These are phyloP conservation scores for Lepisosteus osseus DNA, from an alignment of 2,113 vertebrate species.

Conservation along the genomic window DNA sequence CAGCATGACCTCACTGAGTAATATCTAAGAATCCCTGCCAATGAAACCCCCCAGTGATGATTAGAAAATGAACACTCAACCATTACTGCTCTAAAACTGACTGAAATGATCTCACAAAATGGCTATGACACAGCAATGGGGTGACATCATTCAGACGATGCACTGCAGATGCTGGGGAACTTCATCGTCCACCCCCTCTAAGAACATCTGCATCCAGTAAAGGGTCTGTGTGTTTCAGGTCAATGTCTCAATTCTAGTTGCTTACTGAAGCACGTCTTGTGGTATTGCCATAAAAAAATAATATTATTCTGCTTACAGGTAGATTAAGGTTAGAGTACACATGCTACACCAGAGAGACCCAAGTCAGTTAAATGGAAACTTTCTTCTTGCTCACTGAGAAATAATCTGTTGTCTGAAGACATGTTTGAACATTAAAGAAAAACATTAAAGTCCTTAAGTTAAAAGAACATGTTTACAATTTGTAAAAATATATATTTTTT, in stretches of 20 bases:
- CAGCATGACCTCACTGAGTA: slow-evolving; percentile 12
- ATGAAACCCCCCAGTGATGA: background rate
- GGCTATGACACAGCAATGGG: background rate
- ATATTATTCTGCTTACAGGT: background rate
- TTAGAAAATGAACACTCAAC: background rate
- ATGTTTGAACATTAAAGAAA: too few relatives aligned
- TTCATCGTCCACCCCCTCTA: slow-evolving; percentile 6
- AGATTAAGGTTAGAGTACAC: background rate
- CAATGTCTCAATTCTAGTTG: background rate
- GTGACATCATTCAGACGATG: slow-evolving; percentile 21
- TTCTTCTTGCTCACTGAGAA: too few relatives aligned
- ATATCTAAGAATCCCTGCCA: background rate
- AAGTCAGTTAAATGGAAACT: background rate
- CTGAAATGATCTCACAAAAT: slow-evolving; percentile 18
- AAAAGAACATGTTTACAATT: too few relatives aligned
- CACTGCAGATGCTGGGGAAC: slow-evolving; percentile 5
- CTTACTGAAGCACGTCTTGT: background rate
- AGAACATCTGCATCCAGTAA: slow-evolving; percentile 18
- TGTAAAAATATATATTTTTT: too few relatives aligned
- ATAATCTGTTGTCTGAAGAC: too few relatives aligned
- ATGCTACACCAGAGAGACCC: background rate
- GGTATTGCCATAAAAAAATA: background rate
- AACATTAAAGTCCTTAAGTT: too few relatives aligned
- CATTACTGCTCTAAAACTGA: background rate
- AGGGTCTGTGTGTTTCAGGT: slow-evolving; percentile 3